Evolutionary conservation across 1,140 invertebrate genomes (phyloP).

Genomic region (Apolygus lucorum): DNA sequence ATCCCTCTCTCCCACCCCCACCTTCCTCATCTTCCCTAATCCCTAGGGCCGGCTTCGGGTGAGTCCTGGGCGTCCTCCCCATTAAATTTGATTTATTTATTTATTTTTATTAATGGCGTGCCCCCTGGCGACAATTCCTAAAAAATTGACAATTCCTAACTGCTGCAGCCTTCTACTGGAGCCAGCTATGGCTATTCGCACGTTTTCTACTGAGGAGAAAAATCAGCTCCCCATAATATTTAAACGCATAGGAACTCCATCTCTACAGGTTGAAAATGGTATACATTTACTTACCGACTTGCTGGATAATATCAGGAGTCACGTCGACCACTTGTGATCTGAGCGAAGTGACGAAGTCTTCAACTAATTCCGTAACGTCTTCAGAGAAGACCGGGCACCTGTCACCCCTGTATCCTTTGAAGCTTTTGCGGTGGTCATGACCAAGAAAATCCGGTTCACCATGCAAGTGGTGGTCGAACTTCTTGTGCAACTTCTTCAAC

Average conservation of each 20-base stretch:
- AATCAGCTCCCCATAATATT: background rate
- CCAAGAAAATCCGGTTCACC: background rate
- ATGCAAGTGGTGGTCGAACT: background rate
- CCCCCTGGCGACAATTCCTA: no score
- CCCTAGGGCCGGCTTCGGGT: no score
- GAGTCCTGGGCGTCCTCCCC: no score
- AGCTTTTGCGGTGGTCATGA: background rate
- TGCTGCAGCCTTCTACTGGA: no score
- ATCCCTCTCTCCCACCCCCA: no score
- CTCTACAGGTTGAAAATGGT: background rate
- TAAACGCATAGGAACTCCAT: background rate
- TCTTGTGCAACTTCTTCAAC: slow-evolving; percentile 2
- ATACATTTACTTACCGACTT: background rate
- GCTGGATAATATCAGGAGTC: background rate
- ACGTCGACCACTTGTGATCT: background rate
- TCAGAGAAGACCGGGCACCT: background rate
- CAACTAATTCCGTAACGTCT: background rate
- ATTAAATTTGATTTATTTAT: no score
- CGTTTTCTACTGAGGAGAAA: no score
- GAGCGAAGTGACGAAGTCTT: background rate
- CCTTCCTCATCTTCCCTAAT: no score
- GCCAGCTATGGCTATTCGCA: no score
- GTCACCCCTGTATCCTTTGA: background rate
- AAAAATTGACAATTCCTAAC: no score
- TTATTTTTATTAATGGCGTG: no score